Base-by-base conservation (phyloP, 1,140 invertebrate species). In the Harlomillsia oculata region DNA sequence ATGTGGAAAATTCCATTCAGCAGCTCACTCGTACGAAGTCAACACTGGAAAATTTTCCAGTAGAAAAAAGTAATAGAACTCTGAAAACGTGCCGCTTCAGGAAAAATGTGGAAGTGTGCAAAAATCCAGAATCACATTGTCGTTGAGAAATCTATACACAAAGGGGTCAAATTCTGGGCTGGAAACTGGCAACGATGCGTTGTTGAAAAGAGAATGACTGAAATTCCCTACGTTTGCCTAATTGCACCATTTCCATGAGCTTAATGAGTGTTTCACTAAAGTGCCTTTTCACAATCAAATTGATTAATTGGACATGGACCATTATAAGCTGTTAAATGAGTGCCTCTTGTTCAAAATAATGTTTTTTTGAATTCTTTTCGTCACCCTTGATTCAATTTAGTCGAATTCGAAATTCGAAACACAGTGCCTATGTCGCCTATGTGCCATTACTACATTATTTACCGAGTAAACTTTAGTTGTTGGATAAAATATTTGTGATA, bases 301-400 rank as follows among this genome's bases (percentile, higher is more conserved):
- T 48, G 45, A 48, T 48, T 48, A 48, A 48, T 48, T 48, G 45
- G 45, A 32, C 34, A 28, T 48, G 36, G 36, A 48, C 45, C 45
- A 32, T 48, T 48, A n/a, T n/a, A n/a, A n/a, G n/a, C n/a, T n/a
- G n/a, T n/a, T n/a, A n/a, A n/a, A n/a, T n/a, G n/a, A n/a, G n/a
- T n/a, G n/a, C n/a, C n/a, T n/a, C n/a, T n/a, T n/a, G n/a, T n/a
- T n/a, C n/a, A n/a, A n/a, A n/a, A n/a, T n/a, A n/a, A n/a, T n/a
- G n/a, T n/a, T n/a, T n/a, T n/a, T n/a, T n/a, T n/a, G n/a, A n/a
- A n/a, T n/a, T n/a, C n/a, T n/a, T n/a, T n/a, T n/a, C n/a, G n/a
- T n/a, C n/a, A n/a, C n/a, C n/a, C n/a, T n/a, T n/a, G n/a, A n/a
- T n/a, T n/a, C n/a, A n/a, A n/a, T n/a, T n/a, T n/a, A n/a, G n/a